Evolutionary conservation across 2,113 vertebrate genomes (phyloP).

Genomic region (Leiothrix lutea): DNA sequence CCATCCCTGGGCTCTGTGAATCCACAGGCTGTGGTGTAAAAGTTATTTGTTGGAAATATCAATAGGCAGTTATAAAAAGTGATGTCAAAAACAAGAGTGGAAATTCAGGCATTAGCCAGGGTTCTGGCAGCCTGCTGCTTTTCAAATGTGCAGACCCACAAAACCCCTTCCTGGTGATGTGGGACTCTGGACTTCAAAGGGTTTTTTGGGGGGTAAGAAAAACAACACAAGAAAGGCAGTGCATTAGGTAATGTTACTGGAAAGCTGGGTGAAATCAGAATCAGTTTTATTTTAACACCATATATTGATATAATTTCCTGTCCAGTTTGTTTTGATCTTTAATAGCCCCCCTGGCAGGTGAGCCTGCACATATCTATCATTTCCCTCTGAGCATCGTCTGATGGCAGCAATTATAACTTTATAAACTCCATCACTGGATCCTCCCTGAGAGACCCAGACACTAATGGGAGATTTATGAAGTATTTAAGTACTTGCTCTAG

Average conservation of each 20-base stretch:
- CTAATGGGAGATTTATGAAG: conserved; percentile 47
- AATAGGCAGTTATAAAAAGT: not conserved
- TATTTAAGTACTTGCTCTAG: not conserved
- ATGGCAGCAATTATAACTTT: conserved; percentile 6
- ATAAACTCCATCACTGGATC: conserved; percentile 5
- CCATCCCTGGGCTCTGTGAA: not conserved
- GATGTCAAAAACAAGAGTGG: not conserved
- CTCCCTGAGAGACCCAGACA: conserved; percentile 6
- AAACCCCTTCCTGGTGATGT: not conserved
- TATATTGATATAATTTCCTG: not conserved
- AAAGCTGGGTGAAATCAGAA: not conserved
- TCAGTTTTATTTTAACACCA: not conserved
- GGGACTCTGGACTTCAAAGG: not conserved
- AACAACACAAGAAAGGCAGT: not conserved
- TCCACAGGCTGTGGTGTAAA: not conserved
- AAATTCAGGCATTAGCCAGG: not conserved
- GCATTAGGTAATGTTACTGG: not conserved
- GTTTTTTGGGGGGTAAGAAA: not conserved
- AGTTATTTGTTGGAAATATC: not conserved
- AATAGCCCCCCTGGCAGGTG: not conserved
- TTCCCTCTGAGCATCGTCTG: not conserved
- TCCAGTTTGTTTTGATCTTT: not conserved
- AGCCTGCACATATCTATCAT: not conserved
- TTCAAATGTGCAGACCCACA: not conserved
- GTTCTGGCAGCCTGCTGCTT: not conserved